phyloP scores from a whole-genome alignment of 2,888 invertebrate genomes.

The Meiosimyza decipiens region DNA sequence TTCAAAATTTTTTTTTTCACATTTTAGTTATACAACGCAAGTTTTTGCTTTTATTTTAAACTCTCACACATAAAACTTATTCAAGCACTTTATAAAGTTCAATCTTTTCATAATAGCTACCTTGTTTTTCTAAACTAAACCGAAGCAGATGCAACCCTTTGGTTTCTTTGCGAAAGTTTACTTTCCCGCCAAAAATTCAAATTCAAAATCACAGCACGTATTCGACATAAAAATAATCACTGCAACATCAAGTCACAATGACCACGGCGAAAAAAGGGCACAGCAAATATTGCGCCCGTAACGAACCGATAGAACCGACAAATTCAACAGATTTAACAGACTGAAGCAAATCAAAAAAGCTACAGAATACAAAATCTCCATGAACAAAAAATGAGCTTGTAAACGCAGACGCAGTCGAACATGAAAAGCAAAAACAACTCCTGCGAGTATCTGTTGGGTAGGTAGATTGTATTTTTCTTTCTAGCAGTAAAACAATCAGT shows the following conservation, averaged over 20 bases:
- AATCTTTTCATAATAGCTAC: background rate
- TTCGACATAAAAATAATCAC: too few relatives aligned
- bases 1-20: too few relatives aligned
- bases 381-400: background rate
- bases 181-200: slow-evolving; percentile 25
- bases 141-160: background rate
- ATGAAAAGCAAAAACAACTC: background rate
- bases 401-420: background rate
- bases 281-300: background rate
- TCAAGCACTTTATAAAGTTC: too few relatives aligned
- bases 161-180: background rate
- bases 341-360: slow-evolving; percentile 41
- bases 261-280: background rate
- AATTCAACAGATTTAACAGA: slow-evolving; percentile 50
- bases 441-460: background rate
- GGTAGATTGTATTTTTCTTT: too few relatives aligned
- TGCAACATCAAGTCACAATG: too few relatives aligned
- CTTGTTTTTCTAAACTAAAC: background rate
- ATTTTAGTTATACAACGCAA: too few relatives aligned
- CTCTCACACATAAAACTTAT: too few relatives aligned
- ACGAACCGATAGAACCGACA: slow-evolving; percentile 47
- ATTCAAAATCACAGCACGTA: background rate
- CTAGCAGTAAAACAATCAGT: too few relatives aligned
- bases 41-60: too few relatives aligned
- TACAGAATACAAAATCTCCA: slow-evolving; percentile 9